Base-by-base conservation (phyloP, 2,888 invertebrate genomes). In the Acrocera orbiculus region DNA sequence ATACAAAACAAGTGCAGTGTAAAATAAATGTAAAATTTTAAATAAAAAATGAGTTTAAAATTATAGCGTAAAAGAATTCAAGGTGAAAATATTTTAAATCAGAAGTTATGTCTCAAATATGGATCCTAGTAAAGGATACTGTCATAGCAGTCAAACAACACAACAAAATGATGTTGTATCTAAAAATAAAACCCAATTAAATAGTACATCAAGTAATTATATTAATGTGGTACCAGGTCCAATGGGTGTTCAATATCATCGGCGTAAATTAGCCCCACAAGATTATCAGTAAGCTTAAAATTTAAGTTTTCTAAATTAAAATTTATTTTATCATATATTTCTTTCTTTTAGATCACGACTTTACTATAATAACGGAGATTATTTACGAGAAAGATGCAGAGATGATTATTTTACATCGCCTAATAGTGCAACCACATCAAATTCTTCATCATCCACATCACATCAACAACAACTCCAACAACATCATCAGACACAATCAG, bases 141-240 rank as follows among this genome's bases (percentile, higher is more conserved):
- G 51, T 42, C 53, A 38, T 16, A 34, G 36, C 29, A 29, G 17
- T 5, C 39, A 16, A 40, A 40, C 39, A 37, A 39, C 35, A 29
- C 43, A 42, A 27, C 42, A 41, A 13, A 34, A 45, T n/a, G 28
- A 36, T 25, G 29, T 25, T 35, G 23, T 40, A 41, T 29, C 27
- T 36, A 39, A 46, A 40, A 43, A 41, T 27, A 48, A 49, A 38
- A 42, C 48, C 42, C 44, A 47, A 36, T 39, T 47, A 35, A 46
- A 47, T 44, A 42, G 39, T 37, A 41, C 43, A 35, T 43, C 48
- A 43, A 48, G 53, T 38, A 59, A 54, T 46, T 59, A 54, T 43
- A 56, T 59, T 40, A 59, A 59, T 44, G 51, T 59, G 37, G 54
- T 58, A 51, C 52, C 58, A 25, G 53, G 57, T 40, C 55, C 58